Percentiles rank a stretch among this genome's conserved stretches.
These are phyloP conservation scores for Xestia xanthographa DNA, from an alignment of 2,888 invertebrate genomes.

Conservation along the genomic window DNA sequence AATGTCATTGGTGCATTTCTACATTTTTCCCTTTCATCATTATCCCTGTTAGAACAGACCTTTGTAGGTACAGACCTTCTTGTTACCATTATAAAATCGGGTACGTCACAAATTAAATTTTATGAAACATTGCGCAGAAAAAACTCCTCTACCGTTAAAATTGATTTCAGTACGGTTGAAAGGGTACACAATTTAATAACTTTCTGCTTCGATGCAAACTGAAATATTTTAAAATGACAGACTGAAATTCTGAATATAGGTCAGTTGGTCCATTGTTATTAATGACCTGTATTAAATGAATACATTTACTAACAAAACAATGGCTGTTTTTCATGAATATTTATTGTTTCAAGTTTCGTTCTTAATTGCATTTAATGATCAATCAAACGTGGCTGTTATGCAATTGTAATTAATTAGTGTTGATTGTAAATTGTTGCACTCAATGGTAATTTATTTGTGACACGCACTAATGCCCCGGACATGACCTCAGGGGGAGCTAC, in stretches of 20 bases:
- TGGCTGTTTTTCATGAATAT: slow-evolving; percentile 48
- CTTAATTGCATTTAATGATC: slow-evolving; percentile 41
- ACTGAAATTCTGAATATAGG: slow-evolving; percentile 23
- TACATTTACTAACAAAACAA: slow-evolving; percentile 47
- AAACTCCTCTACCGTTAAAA: slow-evolving; percentile 11
- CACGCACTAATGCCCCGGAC: neutral
- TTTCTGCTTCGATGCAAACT: slow-evolving; percentile 7
- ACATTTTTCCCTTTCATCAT: neutral
- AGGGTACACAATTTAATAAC: slow-evolving; percentile 19
- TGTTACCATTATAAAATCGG: neutral
- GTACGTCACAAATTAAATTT: slow-evolving; percentile 3
- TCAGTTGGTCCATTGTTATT: slow-evolving; percentile 27
- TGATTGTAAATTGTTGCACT: slow-evolving; percentile 26
- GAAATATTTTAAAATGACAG: slow-evolving; percentile 16
- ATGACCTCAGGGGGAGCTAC: neutral
- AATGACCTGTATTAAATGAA: slow-evolving; percentile 26
- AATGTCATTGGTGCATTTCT: neutral
- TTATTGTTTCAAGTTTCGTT: slow-evolving; percentile 25
- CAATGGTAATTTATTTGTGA: slow-evolving; percentile 1
- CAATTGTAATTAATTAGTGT: slow-evolving; percentile 35
- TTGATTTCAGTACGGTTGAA: slow-evolving; percentile 14
- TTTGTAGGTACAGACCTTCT: neutral
- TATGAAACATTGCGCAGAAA: neutral
- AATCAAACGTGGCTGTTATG: slow-evolving; percentile 16
- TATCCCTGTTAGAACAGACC: neutral